Percentiles rank a stretch among this genome's conserved stretches.
These are phyloP conservation scores for Mizuhopecten yessoensis DNA, from an alignment of 1,140 invertebrate genomes.

Conservation along the genomic window DNA sequence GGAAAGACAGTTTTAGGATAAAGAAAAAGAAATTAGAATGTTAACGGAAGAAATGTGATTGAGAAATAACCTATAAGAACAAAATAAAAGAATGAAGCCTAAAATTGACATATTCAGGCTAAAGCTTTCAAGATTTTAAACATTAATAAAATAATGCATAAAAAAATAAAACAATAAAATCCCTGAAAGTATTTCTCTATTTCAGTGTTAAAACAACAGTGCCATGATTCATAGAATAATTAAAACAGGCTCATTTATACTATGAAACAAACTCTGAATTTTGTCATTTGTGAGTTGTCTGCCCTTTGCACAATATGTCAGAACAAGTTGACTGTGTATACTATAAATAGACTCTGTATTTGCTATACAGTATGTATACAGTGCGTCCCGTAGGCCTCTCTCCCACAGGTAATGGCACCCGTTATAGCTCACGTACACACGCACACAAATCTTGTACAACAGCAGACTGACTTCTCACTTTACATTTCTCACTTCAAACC, in stretches of 20 bases:
- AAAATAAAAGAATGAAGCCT: background rate
- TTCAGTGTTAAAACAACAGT: background rate
- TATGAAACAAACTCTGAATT: too few species aligned
- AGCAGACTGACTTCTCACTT: too few species aligned
- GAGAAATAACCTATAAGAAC: background rate
- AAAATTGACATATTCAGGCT: background rate
- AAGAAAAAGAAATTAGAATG: background rate
- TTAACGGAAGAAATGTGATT: background rate
- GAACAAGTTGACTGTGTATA: background rate
- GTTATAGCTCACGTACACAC: background rate
- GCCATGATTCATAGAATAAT: background rate
- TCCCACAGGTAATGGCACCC: conserved; percentile 13
- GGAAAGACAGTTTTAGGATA: background rate
- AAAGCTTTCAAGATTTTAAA: background rate
- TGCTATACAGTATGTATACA: background rate
- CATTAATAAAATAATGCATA: background rate
- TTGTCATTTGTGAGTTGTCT: conserved; percentile 2
- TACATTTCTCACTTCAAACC: too few species aligned
- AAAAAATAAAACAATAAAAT: conserved; percentile 19
- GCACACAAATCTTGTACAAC: background rate
- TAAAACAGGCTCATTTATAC: background rate
- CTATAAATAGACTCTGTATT: background rate
- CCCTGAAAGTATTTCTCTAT: background rate
- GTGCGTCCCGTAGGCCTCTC: background rate
- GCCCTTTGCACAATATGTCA: background rate